Base-by-base conservation (phyloP, 2,888 invertebrate species). In the Cerastis leucographa region DNA sequence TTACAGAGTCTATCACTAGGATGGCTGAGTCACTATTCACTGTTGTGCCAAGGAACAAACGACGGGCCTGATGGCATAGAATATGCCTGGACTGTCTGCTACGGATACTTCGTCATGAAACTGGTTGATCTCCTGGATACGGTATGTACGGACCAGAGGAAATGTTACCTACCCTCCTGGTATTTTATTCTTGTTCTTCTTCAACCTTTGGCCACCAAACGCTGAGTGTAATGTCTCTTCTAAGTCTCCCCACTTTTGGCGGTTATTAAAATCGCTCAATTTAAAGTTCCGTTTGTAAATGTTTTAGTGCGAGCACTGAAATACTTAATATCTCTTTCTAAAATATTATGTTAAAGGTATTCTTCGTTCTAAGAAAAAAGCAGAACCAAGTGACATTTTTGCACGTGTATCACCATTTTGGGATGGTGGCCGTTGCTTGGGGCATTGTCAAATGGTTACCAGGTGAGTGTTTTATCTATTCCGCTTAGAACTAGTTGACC, bases 341-440 rank as follows among this genome's bases (percentile, higher is more conserved):
- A 6, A 5, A 22, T 64, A 6, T 65, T 56, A 42, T 66, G 1
- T 90, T 89, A 11, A 86, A 96, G 96, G 94, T 98, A 80, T 99
- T 99, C 95, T 99, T 99, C 92, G 97, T 98, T n/a, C 94, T 99
- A 84, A 97, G 98, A 74, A 99, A 99, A 93, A 98, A 98, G 91
- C 97, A 97, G 85, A 97, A 97, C 78, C 99, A 99, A 95, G 97
- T 99, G 25, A 97, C 98, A 4, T 98, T 99, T 90, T 97, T 99
- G 46, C 99, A 99, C 90, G 97, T 99, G 9, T 99, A 99, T 90
- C 99, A 99, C 93, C 99, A 99, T 91, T 97, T 97, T 46, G 97
- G 97, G 71, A 97, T 97, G 98, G 97, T 97, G 61, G 91, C 97
- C 54, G 97, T 97, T 59, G 97, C 97, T 79, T 99, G 98, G 98